These are phyloP conservation scores for Gambusia holbrooki DNA, from an alignment of 2,113 vertebrate species.

Conservation along the genomic window DNA sequence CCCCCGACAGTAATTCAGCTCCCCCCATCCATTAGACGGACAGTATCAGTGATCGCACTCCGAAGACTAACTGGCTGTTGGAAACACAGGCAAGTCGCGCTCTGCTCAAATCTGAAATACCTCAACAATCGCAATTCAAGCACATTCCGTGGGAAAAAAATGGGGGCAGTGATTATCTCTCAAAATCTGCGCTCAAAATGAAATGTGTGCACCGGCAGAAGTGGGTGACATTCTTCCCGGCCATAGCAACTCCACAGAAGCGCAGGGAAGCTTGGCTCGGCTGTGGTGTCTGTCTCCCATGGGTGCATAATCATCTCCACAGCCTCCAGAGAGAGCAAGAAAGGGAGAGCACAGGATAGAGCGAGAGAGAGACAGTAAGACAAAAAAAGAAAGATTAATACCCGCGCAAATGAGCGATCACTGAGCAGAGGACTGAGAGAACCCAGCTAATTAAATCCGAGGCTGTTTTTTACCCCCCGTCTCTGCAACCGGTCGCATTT, in stretches of 20 bases:
- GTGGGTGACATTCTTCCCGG: slow-evolving; percentile 73
- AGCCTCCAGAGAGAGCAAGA: slow-evolving; percentile 12
- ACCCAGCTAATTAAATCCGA: slow-evolving; percentile 59
- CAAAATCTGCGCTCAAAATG: slow-evolving; percentile 31
- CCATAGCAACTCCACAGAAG: slow-evolving; percentile 67
- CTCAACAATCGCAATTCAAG: neutral
- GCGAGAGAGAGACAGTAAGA: neutral
- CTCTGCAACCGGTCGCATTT: slow-evolving; percentile 61
- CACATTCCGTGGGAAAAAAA: neutral
- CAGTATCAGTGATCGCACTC: slow-evolving; percentile 21
- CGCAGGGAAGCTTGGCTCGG: slow-evolving; percentile 52
- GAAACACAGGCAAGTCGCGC: slow-evolving; percentile 23
- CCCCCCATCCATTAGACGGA: slow-evolving; percentile 53
- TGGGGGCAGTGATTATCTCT: neutral
- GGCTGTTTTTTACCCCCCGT: slow-evolving; percentile 37
- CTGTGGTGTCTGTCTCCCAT: slow-evolving; percentile 53
- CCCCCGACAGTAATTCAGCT: slow-evolving; percentile 34
- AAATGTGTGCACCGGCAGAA: slow-evolving; percentile 63
- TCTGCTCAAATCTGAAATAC: slow-evolving; percentile 20
- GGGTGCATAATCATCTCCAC: slow-evolving; percentile 60
- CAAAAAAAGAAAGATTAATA: neutral
- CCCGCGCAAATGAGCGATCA: slow-evolving; percentile 28
- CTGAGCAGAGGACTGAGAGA: slow-evolving; percentile 22
- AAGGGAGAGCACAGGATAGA: neutral
- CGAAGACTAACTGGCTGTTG: slow-evolving; percentile 25